Evolutionary conservation across 2,888 invertebrate species (phyloP), one percentile per base, ranked within the genome.

Genomic region (Hirtodrosophila histrioides): DNA sequence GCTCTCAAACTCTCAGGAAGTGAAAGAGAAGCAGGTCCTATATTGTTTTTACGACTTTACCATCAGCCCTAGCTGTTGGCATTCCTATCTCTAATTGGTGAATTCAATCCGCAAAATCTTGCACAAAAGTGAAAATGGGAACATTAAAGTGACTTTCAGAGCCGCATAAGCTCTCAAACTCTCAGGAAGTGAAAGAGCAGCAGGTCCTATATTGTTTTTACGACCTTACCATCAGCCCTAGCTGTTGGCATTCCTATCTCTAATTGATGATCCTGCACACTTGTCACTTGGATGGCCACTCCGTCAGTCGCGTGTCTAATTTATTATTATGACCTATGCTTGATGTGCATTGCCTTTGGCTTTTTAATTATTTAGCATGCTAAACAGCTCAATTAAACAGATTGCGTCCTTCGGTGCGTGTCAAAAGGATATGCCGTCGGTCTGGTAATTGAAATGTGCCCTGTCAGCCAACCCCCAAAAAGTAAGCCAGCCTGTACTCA

Each of bases 351-450:
- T 36, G 50, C 65, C 65, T 58, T 57, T 45, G 50, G 60, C 51
- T 45, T 36, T 55, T 87, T 69, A 67, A 81, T 86, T 87, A 81
- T 87, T 85, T 66, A 82, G 68, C 65, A 48, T 75, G 75, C 69
- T 86, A 81, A 81, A 81, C 88, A 81, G 69, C 83, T 75, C 86
- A 81, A 81, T 81, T 81, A 88, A 78, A 86, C 66, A 86, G 81
- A 81, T 81, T 81, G 88, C 67, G 60, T 67, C 29, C 49, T 8
- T n/a, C 27, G 12, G 61, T 78, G 81, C 81, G 81, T 81, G 81
- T 64, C 83, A 55, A 65, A 78, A 65, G 77, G 36, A 57, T 69
- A 69, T 75, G 70, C 41, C 46, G 24, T 6, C 48, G 39, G 51
- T 49, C 49, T 57, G 54, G 54, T 64, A 76, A 72, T 80, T 80